Conservation (phyloP, 2,113 vertebrate genomes). For the Poeciliopsis occidentalis region DNA sequence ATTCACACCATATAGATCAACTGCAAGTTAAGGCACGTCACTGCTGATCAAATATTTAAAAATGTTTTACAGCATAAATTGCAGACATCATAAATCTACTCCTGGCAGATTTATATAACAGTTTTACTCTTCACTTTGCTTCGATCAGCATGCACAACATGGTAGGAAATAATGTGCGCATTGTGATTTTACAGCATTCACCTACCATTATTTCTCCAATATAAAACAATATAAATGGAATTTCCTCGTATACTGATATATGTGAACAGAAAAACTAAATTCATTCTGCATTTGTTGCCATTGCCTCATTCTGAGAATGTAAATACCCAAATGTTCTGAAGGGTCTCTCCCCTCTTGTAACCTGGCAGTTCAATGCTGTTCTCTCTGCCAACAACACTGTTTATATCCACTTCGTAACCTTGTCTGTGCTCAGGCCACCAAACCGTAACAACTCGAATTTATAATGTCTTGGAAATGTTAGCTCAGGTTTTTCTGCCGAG, state of each 20-base stretch:
- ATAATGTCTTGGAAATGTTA: conserved; percentile 9
- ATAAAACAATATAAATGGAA: too few species aligned
- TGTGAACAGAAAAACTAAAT: too few species aligned
- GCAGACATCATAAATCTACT: too few species aligned
- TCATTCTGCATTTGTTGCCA: not conserved
- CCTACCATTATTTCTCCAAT: too few species aligned
- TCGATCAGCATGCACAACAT: not conserved
- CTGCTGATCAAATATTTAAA: too few species aligned
- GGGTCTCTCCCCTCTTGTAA: conserved; percentile 38
- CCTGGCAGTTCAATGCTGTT: not conserved
- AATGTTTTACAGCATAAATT: too few species aligned
- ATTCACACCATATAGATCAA: too few species aligned
- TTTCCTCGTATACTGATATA: too few species aligned
- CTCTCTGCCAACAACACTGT: not conserved
- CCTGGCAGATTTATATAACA: too few species aligned
- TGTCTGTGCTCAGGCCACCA: conserved; percentile 27
- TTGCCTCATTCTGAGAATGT: conserved; percentile 1
- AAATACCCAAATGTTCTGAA: conserved; percentile 19
- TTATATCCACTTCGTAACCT: conserved; percentile 50
- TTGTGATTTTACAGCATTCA: not conserved
- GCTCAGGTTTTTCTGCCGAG: too few species aligned
- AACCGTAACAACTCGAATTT: conserved; percentile 37
- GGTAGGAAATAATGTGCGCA: not conserved
- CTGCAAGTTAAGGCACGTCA: too few species aligned
- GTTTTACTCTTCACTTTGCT: too few species aligned